Base-by-base conservation (phyloP, 1,140 invertebrate genomes). In the Meloidogyne chitwoodi region DNA sequence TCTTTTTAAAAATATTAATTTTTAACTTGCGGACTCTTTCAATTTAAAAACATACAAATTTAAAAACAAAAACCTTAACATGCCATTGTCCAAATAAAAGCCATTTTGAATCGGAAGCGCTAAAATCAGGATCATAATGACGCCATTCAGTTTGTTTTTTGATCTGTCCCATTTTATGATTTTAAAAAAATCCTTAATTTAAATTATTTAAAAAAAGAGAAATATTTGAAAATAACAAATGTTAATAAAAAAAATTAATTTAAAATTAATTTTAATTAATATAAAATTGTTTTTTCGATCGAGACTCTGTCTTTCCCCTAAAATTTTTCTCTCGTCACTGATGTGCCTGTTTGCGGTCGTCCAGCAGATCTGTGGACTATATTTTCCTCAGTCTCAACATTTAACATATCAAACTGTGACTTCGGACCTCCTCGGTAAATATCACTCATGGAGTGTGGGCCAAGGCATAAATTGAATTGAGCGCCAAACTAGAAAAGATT, bases 391-490 rank as follows among this genome's bases (percentile, higher is more conserved):
- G 19, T 19, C n/a, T 56, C 48, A 22, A 56, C n/a, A 26, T 24
- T 68, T 12, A 24, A 29, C 14, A 64, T 19, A 4, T 27, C 16
- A 8, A 31, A 19, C n/a, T 73, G 56, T 12, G 27, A 26, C 19
- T 34, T 34, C 26, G 71, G 71, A 12, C 71, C 71, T 10, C 71
- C 71, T 5, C 71, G 56, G 44, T 73, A 73, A 22, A 73, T 73
- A 34, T 73, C 71, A 11, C 56, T 63, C 71, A 73, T 56, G 56
- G 71, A n/a, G 29, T 73, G 71, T 24, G 71, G 71, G 48, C 71
- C 71, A 61, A 73, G 56, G 16, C 71, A 73, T n/a, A 73, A 22
- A 14, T 73, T 24, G 4, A 73, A 73, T 16, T 65, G 71, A 31
- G 71, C 71, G 19, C 71, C 71, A 31, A 73, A 73, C 71, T 73